Percentiles rank a stretch among this genome's conserved stretches.
phyloP scores from a whole-genome alignment of 1,140 invertebrate genomes.

The Trissolcus basalis region DNA sequence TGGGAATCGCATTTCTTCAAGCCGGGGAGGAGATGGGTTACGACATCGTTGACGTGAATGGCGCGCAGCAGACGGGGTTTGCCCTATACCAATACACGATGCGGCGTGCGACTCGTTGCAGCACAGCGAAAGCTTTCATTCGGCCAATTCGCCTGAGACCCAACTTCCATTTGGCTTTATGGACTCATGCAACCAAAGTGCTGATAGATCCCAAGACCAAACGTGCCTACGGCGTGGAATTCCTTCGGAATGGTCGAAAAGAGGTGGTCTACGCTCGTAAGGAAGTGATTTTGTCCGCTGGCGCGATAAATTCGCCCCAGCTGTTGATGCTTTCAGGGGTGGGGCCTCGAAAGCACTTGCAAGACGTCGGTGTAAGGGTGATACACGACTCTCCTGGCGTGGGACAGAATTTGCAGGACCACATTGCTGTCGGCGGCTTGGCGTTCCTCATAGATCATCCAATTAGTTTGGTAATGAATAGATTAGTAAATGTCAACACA shows the following conservation, averaged over 20 bases:
- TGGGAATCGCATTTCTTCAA: constrained; percentile 88
- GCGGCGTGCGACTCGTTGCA: constrained; percentile 85
- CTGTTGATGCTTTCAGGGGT: constrained; percentile 91
- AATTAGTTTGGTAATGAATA: constrained; percentile 84
- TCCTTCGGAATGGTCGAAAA: constrained; percentile 81
- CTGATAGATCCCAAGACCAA: constrained; percentile 83
- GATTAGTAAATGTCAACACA: constrained; percentile 86
- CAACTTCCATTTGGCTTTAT: constrained; percentile 86
- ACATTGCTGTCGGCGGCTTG: constrained; percentile 87
- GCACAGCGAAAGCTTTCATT: constrained; percentile 87
- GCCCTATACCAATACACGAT: constrained; percentile 89
- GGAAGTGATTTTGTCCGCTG: constrained; percentile 88
- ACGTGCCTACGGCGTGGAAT: constrained; percentile 86
- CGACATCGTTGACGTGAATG: constrained; percentile 86
- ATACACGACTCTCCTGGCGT: constrained; percentile 84
- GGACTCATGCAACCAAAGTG: constrained; percentile 85
- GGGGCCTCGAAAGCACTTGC: constrained; percentile 83
- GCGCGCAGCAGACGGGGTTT: constrained; percentile 88
- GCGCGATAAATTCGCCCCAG: constrained; percentile 86
- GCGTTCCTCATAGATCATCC: constrained; percentile 88
- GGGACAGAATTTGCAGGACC: constrained; percentile 89
- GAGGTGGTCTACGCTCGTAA: constrained; percentile 82
- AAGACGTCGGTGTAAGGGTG: constrained; percentile 80
- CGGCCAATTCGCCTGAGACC: constrained; percentile 83
- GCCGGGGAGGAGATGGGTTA: constrained; percentile 94